These are phyloP conservation scores for Alauda arvensis DNA, from an alignment of 2,797 vertebrate species.

Conservation along the genomic window DNA sequence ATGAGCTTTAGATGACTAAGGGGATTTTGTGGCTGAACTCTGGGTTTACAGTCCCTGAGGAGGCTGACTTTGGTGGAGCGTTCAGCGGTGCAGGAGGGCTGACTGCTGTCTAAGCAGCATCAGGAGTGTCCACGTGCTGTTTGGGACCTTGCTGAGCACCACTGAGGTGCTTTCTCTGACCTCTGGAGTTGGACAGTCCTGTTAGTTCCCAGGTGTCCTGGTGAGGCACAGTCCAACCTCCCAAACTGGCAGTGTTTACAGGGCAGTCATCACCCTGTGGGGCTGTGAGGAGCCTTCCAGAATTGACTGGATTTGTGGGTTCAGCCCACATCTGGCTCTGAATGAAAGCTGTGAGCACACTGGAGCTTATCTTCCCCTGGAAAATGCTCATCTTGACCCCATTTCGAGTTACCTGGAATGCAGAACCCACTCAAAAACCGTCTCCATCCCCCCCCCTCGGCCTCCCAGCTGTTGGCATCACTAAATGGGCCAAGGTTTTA, in stretches of 20 bases:
- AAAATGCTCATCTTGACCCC: background rate
- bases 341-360: background rate
- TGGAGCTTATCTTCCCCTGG: background rate
- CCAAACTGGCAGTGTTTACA: background rate
- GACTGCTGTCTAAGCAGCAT: background rate
- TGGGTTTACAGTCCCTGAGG: background rate
- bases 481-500: background rate
- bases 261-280: background rate
- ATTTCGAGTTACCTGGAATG: background rate
- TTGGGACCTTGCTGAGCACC: background rate
- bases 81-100: rapidly evolving
- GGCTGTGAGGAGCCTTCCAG: background rate
- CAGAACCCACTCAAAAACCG: background rate
- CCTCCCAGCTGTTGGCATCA: background rate
- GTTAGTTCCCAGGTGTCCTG: background rate
- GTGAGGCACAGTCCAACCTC: background rate
- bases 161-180: background rate
- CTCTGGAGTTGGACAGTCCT: background rate
- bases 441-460: background rate
- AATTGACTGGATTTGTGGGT: background rate
- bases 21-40: conserved; percentile 25
- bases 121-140: background rate
- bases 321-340: background rate
- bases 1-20: conserved; percentile 33
- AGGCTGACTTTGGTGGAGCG: background rate